These are phyloP conservation scores for Channa maculata DNA, from an alignment of 2,113 vertebrate species.

Conservation along the genomic window DNA sequence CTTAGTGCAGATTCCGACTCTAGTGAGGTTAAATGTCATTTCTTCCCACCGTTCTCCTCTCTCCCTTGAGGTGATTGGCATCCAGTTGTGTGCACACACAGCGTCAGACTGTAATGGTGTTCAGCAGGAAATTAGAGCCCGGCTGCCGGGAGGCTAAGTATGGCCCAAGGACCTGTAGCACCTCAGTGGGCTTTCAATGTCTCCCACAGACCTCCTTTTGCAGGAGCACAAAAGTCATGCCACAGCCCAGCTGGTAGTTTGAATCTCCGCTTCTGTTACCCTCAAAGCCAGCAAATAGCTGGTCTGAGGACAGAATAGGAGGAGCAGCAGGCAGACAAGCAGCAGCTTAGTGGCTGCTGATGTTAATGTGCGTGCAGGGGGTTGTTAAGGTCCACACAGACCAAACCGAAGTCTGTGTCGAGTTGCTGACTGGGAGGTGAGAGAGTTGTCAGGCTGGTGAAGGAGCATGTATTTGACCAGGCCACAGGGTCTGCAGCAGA, in stretches of 20 bases:
- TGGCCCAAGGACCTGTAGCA: slow-evolving; percentile 27
- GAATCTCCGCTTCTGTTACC: slow-evolving; percentile 34
- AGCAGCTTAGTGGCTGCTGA: slow-evolving; percentile 46
- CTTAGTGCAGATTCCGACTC: slow-evolving; percentile 21
- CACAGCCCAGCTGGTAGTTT: slow-evolving; percentile 47
- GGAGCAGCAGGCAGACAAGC: slow-evolving; percentile 43
- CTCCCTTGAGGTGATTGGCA: slow-evolving; percentile 23
- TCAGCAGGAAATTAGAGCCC: slow-evolving; percentile 22
- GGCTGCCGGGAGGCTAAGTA: slow-evolving; percentile 17
- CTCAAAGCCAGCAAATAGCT: slow-evolving; percentile 42
- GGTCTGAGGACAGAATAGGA: slow-evolving; percentile 29
- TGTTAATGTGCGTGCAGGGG: slow-evolving; percentile 41
- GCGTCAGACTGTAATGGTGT: slow-evolving; percentile 13
- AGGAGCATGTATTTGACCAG: slow-evolving; percentile 40
- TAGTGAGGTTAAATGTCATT: slow-evolving; percentile 40
- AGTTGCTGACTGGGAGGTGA: slow-evolving; percentile 22
- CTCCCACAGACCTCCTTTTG: slow-evolving; percentile 35
- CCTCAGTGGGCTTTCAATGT: slow-evolving; percentile 10
- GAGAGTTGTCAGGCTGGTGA: slow-evolving; percentile 21
- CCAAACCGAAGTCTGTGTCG: slow-evolving; percentile 31
- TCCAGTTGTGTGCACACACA: slow-evolving; percentile 18
- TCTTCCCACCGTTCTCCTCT: slow-evolving; percentile 8
- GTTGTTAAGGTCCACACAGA: slow-evolving; percentile 33
- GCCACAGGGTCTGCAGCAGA: slow-evolving; percentile 11
- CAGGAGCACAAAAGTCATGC: slow-evolving; percentile 42